phyloP scores from a whole-genome alignment of 2,113 vertebrate genomes.

The Sus scrofa region DNA sequence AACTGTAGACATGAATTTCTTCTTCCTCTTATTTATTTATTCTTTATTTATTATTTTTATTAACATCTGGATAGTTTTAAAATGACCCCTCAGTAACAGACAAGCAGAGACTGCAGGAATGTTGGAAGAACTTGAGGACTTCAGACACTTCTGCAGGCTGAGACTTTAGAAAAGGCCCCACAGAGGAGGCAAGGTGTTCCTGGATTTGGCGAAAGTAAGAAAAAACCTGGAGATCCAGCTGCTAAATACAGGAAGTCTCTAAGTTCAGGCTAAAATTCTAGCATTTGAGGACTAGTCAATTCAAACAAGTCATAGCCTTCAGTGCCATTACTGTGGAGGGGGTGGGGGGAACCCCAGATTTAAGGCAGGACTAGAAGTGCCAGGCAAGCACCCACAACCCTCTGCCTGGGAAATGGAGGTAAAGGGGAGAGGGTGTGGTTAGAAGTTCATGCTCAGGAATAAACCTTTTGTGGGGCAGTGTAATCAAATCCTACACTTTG shows the following conservation, averaged over 20 bases:
- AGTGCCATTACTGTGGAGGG: neutral
- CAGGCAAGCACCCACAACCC: neutral
- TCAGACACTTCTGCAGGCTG: neutral
- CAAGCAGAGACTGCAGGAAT: neutral
- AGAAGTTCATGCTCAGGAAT: neutral
- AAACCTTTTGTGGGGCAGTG: conserved; percentile 5
- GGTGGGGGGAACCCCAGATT: neutral
- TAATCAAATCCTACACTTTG: conserved; percentile 54
- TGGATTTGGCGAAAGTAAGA: neutral
- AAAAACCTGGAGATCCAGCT: neutral
- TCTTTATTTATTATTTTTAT: neutral
- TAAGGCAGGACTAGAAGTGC: neutral
- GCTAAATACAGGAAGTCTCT: neutral
- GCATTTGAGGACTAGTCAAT: neutral
- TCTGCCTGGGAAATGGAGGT: neutral
- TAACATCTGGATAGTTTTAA: neutral
- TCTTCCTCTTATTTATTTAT: neutral
- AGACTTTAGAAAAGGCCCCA: neutral
- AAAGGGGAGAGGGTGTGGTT: neutral
- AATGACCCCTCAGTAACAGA: neutral
- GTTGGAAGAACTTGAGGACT: neutral
- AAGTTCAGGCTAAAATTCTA: neutral
- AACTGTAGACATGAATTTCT: neutral
- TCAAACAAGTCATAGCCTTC: neutral
- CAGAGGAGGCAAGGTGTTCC: neutral